Conservation (phyloP, 2,888 invertebrate species). For the Synanthedon tipuliformis region DNA sequence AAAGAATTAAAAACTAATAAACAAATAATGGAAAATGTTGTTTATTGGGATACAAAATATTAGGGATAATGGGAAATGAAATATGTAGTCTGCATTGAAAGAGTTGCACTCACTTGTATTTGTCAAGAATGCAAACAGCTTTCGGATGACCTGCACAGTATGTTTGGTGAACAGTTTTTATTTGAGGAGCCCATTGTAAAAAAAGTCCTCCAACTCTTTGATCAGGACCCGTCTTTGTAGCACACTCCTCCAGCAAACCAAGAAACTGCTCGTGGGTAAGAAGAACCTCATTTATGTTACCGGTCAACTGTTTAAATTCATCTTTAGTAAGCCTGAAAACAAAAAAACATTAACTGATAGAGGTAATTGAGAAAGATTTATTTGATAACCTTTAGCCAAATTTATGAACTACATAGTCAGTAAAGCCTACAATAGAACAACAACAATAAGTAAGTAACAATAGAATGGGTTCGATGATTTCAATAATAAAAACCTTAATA, state of each 20-base stretch:
- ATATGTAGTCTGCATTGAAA: too few relatives aligned
- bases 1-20: too few relatives aligned
- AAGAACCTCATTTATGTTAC: slow-evolving; percentile 89
- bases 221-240: slow-evolving; percentile 76
- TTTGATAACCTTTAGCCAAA: too few relatives aligned
- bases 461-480: too few relatives aligned
- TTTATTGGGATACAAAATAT: too few relatives aligned
- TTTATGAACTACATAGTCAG: too few relatives aligned
- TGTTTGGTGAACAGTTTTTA: slow-evolving; percentile 85
- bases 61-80: too few relatives aligned
- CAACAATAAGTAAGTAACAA: too few relatives aligned
- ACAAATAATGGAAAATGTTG: too few relatives aligned
- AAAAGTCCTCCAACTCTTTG: slow-evolving; percentile 94
- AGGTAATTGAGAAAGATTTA: too few relatives aligned
- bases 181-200: slow-evolving; percentile 82
- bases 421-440: too few relatives aligned
- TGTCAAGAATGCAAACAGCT: slow-evolving; percentile 93
- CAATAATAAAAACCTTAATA: too few relatives aligned
- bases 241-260: slow-evolving; percentile 81
- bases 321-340: slow-evolving; percentile 79
- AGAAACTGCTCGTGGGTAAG: slow-evolving; percentile 87
- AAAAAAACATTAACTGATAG: background rate
- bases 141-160: slow-evolving; percentile 96
- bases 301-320: slow-evolving; percentile 88
- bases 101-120: slow-evolving; percentile 70